Percentiles rank a stretch among this genome's conserved stretches.
phyloP scores from a whole-genome alignment of 2,113 vertebrate genomes.

The Procapra przewalskii region DNA sequence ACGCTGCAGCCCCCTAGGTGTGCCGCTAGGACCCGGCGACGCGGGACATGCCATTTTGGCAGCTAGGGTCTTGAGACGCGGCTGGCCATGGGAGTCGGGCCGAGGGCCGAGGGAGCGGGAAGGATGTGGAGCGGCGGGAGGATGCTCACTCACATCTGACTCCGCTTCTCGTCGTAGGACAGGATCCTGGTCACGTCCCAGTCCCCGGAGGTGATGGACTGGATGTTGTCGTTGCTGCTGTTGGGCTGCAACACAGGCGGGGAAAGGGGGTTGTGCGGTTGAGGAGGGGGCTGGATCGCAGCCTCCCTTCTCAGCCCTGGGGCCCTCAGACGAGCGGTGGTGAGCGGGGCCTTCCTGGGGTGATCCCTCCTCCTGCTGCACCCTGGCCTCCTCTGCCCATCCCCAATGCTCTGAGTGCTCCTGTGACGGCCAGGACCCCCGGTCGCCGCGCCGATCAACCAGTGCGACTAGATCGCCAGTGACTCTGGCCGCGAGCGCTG shows the following conservation, averaged over 20 bases:
- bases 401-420: not conserved
- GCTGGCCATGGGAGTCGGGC: fast-evolving
- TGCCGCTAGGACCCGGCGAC: fast-evolving
- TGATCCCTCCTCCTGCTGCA: fast-evolving
- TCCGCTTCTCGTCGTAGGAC: constrained; percentile 91
- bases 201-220: constrained; percentile 94
- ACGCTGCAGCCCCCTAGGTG: not conserved
- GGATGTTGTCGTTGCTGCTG: constrained; percentile 91
- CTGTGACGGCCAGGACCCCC: not conserved
- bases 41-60: fast-evolving
- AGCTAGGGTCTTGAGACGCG: not conserved
- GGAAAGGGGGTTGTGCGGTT: fast-evolving
- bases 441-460: not conserved
- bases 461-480: fast-evolving
- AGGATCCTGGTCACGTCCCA: constrained; percentile 96
- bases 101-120: fast-evolving
- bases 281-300: fast-evolving
- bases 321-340: not conserved
- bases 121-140: fast-evolving
- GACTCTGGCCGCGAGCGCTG: fast-evolving
- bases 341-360: not conserved
- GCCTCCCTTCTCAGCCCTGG: not conserved
- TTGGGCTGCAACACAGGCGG: constrained; percentile 84
- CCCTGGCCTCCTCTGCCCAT: not conserved
- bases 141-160: constrained; percentile 87